Evolutionary conservation across 1,140 invertebrate species (phyloP).

Genomic region (Hirudo medicinalis): DNA sequence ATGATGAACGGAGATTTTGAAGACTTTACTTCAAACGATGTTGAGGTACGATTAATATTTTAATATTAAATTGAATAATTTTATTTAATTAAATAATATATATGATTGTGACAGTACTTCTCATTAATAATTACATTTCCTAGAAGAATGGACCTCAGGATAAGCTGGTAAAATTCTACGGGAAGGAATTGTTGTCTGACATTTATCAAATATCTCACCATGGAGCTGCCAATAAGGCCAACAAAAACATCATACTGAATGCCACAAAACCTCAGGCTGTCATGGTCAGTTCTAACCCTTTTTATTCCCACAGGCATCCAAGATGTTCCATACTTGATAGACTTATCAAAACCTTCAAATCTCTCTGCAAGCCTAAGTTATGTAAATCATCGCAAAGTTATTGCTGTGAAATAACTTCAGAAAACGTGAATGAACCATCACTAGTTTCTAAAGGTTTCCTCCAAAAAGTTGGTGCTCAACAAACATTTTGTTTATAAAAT

Average conservation of each 20-base stretch:
- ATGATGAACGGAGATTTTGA: slow-evolving; percentile 21
- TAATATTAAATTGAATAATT: background rate
- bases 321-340: slow-evolving; percentile 15
- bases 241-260: slow-evolving; percentile 12
- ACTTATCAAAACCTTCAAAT: slow-evolving; percentile 1
- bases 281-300: slow-evolving; percentile 8
- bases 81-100: background rate
- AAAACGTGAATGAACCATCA: background rate
- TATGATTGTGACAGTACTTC: background rate
- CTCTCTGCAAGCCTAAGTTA: slow-evolving; percentile 17
- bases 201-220: slow-evolving; percentile 17
- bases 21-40: slow-evolving; percentile 3
- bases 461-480: background rate
- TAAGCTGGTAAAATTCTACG: slow-evolving; percentile 14
- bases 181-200: background rate
- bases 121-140: no score
- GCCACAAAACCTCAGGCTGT: slow-evolving; percentile 12
- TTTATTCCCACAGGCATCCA: slow-evolving; percentile 14
- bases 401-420: background rate
- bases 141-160: slow-evolving; percentile 13
- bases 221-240: slow-evolving; percentile 12
- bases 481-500: background rate
- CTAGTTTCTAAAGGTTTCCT: background rate
- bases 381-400: no score
- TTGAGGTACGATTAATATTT: slow-evolving; percentile 6